Evolutionary conservation across 2,888 invertebrate genomes (phyloP).

Genomic region (Cheilosia vernalis): DNA sequence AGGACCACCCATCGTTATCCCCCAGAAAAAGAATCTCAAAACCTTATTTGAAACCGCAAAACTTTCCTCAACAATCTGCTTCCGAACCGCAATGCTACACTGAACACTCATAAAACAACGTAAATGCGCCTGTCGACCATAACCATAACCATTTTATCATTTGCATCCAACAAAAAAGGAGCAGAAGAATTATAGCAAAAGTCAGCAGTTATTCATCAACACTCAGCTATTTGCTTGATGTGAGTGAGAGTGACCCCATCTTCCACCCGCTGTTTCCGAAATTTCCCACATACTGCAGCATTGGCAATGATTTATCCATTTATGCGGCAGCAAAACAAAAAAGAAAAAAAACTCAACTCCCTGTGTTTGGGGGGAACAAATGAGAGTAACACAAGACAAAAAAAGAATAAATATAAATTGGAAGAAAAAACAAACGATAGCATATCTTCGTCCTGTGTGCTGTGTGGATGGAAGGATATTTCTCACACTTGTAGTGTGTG

Average conservation of each 20-base stretch:
- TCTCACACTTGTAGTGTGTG: slow-evolving; percentile 9
- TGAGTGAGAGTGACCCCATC: slow-evolving; percentile 37
- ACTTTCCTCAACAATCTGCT: slow-evolving; percentile 55
- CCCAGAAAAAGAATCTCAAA: slow-evolving; percentile 29
- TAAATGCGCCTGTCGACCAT: slow-evolving; percentile 4
- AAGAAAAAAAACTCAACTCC: slow-evolving; percentile 19
- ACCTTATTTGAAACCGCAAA: slow-evolving; percentile 53
- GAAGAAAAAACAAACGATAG: slow-evolving; percentile 12
- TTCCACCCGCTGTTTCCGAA: slow-evolving; percentile 10
- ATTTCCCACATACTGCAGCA: slow-evolving; percentile 22
- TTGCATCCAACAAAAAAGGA: slow-evolving; percentile 12
- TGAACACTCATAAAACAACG: slow-evolving; percentile 16
- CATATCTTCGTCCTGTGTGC: slow-evolving; percentile 42
- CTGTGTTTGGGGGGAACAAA: slow-evolving; percentile 11
- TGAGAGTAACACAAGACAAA: slow-evolving; percentile 4
- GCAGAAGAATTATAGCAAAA: slow-evolving; percentile 19
- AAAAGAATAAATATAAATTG: background rate
- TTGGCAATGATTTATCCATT: slow-evolving; percentile 61
- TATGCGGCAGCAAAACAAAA: slow-evolving; percentile 40
- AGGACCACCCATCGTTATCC: background rate
- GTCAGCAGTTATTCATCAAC: slow-evolving; percentile 67
- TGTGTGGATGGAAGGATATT: slow-evolving; percentile 44
- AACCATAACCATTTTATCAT: slow-evolving; percentile 22
- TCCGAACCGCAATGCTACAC: slow-evolving; percentile 36
- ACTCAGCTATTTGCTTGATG: slow-evolving; percentile 34